Base-by-base conservation (phyloP, 2,113 vertebrate genomes). In the Spea multiplicata region DNA sequence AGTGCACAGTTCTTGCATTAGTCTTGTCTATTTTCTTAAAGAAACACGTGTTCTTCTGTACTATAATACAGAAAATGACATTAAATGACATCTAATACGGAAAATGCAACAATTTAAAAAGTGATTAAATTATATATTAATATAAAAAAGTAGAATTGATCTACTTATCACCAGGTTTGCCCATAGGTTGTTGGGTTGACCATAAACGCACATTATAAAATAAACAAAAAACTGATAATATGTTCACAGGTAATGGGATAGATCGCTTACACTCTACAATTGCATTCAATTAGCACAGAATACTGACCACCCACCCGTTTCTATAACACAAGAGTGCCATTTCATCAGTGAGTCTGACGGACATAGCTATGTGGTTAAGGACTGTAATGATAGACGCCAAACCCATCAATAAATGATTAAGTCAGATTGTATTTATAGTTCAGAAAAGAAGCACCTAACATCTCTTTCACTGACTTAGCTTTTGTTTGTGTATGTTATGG, bases 381-480 rank as follows among this genome's bases (percentile, higher is more conserved):
- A 45, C 14, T 74, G 78, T 80, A 80, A 80, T 50, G 1, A 2
- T 61, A 80, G 64, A 73, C 64, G 14, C 68, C 57, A 44, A 68
- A n/a, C 6, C 70, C 78, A 74, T 80, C 61, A 80, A 80, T 80
- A 68, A 80, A 72, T 80, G n/a, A 80, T 74, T 49, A 68, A 44
- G 78, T 80, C n/a, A 74, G 78, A 80, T 74, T 80, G 78, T 80
- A 74, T 80, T 80, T 80, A 80, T 80, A 80, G 78, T 74, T 80
- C 64, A 61, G 78, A 74, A 74, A 74, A 71, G 74, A 48, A 71
- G 52, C 50, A 7, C 64, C 48, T 68, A 66, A 80, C 78, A 80
- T 74, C 64, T 80, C 71, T 74, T 74, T 80, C 78, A 80, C 78
- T 73, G 71, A 17, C 17, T 57, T 59, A 53, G 16, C 78, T 73